Evolutionary conservation across 2,113 vertebrate species (phyloP).

Genomic region (Anolis carolinensis): DNA sequence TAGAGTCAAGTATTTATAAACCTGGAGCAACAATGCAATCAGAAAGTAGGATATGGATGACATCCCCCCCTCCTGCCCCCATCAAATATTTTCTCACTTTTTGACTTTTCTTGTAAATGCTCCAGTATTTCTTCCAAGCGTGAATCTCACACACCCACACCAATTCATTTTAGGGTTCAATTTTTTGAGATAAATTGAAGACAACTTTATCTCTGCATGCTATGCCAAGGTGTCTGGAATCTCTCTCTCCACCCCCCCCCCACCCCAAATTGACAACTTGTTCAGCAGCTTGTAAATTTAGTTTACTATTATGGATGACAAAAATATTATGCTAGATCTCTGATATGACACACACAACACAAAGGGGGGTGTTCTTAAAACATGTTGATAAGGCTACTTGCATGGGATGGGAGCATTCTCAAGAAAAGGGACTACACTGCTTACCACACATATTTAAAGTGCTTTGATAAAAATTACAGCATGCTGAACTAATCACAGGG

Average conservation of each 20-base stretch:
- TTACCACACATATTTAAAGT: no score
- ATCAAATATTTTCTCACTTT: not conserved
- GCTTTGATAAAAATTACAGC: no score
- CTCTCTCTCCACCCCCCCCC: no score
- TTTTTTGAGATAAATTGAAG: not conserved
- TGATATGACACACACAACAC: not conserved
- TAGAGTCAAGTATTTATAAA: not conserved
- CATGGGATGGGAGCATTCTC: not conserved
- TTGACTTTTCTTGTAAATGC: not conserved
- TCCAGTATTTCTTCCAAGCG: not conserved
- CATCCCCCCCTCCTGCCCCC: not conserved
- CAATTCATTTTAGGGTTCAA: not conserved
- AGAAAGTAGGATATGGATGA: no score
- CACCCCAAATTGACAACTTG: not conserved
- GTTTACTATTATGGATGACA: not conserved
- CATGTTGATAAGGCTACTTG: not conserved
- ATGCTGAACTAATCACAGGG: no score
- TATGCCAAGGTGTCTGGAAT: not conserved
- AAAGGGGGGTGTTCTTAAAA: not conserved
- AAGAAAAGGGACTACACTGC: not conserved
- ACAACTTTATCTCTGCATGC: not conserved
- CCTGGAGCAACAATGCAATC: not conserved
- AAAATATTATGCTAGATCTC: not conserved
- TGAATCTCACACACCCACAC: not conserved
- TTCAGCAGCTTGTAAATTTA: not conserved